Evolutionary conservation across 2,113 vertebrate genomes (phyloP), one percentile per base, ranked within the genome.

Genomic region (Hippocampus guttulatus): DNA sequence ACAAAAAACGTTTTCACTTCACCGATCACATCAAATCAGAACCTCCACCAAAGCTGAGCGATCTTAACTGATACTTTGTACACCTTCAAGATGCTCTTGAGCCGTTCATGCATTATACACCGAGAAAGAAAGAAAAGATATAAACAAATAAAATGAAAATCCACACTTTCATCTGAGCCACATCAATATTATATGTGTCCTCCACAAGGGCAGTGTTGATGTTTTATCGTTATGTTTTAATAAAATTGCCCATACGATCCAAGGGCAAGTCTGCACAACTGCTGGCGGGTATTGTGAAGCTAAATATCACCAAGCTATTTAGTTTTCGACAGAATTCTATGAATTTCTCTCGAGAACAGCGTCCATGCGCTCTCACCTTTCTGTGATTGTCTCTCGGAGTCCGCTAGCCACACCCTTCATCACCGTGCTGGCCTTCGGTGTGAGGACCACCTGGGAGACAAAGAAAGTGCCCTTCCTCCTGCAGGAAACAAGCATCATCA

Each of bases 381-480:
- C 97, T 75, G 97, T 99, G 84, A 99, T 98, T 0, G 96, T 98
- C 92, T 99, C 97, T 93, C 97, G 94, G 90, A 99, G 94, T 69
- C 97, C 97, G 25, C 97, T 98, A 8, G 95, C 93, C 72, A 99
- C 94, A 0, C 96, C 97, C 70, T 98, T 99, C 91, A 99, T 96
- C 82, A 99, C 96, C 0, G 97, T 99, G 90, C 96, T 98, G 75
- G 97, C 96, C 91, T 98, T 99, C 60, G 97, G 97, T 0, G 97
- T 99, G 85, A 99, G 92, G 70, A 99, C 97, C 87, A 99, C 95
- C 91, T 98, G 97, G 72, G 97, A 99, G 76, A 99, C 95, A 81
- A 96, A 99, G 91, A 98, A 99, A 0, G 95, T 95, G 12, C 97
- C 97, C 88, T 98, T 98, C 90, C 95, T 96, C 88, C 90, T 91